Evolutionary conservation across 1,140 invertebrate species (phyloP).

Genomic region (Dinoponera quadriceps): DNA sequence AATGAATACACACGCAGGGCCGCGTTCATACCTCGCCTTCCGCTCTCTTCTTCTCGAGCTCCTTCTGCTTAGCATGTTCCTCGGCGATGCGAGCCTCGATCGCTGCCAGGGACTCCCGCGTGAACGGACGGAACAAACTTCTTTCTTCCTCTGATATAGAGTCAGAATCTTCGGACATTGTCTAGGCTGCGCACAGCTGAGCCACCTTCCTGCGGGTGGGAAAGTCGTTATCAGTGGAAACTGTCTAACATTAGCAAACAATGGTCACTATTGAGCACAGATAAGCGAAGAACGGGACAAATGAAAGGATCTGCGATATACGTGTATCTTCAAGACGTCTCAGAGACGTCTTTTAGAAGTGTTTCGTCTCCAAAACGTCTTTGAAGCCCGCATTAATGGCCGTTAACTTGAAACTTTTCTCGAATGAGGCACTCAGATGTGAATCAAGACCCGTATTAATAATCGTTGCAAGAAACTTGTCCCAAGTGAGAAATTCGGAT

Average conservation of each 20-base stretch:
- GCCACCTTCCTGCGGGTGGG: constrained; percentile 82
- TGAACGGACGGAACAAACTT: constrained; percentile 98
- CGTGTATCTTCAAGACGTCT: too few species aligned
- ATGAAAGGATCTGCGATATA: too few species aligned
- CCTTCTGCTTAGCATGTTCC: constrained; percentile 97
- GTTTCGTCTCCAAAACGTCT: too few species aligned
- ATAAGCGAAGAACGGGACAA: too few species aligned
- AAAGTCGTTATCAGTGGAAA: constrained; percentile 16
- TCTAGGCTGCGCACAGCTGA: constrained; percentile 86
- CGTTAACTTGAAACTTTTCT: too few species aligned
- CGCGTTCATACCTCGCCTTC: constrained; percentile 92
- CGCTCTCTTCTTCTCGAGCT: constrained; percentile 97
- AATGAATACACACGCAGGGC: background rate
- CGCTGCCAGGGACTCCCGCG: constrained; percentile 96
- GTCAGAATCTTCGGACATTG: constrained; percentile 95
- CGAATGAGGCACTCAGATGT: too few species aligned
- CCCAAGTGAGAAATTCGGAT: too few species aligned
- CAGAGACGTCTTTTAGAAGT: too few species aligned
- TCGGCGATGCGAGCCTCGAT: constrained; percentile 97
- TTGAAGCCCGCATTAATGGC: too few species aligned
- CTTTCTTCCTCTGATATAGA: constrained; percentile 96
- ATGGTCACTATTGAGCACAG: too few species aligned
- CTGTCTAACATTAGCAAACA: background rate
- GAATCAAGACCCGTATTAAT: too few species aligned
- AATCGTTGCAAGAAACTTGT: too few species aligned